Evolutionary conservation across 1,140 invertebrate genomes (phyloP), one percentile per base, ranked within the genome.

Genomic region (Anastrepha obliqua): DNA sequence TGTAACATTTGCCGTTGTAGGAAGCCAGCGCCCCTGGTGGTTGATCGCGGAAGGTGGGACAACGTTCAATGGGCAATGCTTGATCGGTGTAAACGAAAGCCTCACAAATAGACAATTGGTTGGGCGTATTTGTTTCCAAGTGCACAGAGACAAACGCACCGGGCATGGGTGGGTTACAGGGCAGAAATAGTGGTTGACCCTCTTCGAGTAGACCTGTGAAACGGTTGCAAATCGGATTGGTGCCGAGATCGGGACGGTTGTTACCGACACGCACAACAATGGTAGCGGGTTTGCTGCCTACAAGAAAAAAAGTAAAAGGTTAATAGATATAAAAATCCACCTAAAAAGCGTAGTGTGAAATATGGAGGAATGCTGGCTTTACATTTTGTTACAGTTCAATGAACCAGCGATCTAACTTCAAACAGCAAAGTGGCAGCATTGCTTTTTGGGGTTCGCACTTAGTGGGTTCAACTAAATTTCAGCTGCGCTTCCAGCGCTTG

Each of bases 1-100:
- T 97, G 92, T 99, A 99, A 93, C 98, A 99, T 94, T 98, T 98
- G 81, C 98, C 98, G 91, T 98, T 98, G 93, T 99, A 99, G 0
- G 98, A 98, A 2, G 98, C 97, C 0, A 97, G 97, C 55, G 97
- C 97, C 15, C 98, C 98, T 1, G 97, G 97, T 0, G 97, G 97
- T 92, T 98, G 97, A 91, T 98, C 98, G 47, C 98, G 93, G 93
- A 98, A 98, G 89, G 98, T 97, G 1, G 98, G 98, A 93, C 98
- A 99, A 87, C 98, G 95, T 93, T 98, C 98, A 88, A 98, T 98
- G 0, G 98, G 98, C 88, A 99, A 91, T 1, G 98, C 98, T 94
- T 98, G 98, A 94, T 98, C 98, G 0, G 98, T 98, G 91, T 98
- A 99, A 15, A 98, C 98, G 91, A 99, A 98, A 0, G 97, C 97